Base-by-base conservation (phyloP, 2,797 vertebrate species). In the Silurus aristotelis region DNA sequence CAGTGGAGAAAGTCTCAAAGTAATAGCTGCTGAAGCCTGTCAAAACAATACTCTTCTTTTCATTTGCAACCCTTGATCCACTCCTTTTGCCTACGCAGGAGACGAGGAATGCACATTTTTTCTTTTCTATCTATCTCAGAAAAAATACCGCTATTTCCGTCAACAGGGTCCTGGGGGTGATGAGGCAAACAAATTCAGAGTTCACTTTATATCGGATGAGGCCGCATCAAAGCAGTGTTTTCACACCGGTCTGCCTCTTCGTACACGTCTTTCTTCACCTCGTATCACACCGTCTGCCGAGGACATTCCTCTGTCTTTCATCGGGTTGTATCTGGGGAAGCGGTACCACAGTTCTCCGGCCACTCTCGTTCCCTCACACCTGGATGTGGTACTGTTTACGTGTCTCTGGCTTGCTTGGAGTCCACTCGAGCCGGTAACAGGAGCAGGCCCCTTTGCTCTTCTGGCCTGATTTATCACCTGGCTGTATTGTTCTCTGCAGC, bases 31-130 rank as follows among this genome's bases (percentile, higher is more conserved):
- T 89, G 15, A 73, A 89, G 80, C 89, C 88, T 92, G 89, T 94
- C 91, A 89, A 94, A 94, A 94, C 92, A 94, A 75, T 46, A 88
- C 87, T 84, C 87, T 89, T 89, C 90, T 64, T 91, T 93, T 92
- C 89, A 88, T 80, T 91, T 90, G 86, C 87, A 84, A 82, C 81
- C 86, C 91, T 89, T 92, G 92, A 94, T 93, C 91, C 89, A 88
- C 55, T 66, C 55, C 60, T 88, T 86, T 89, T 38, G 90, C 89
- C 86, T 89, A n/a, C 56, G 66, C 86, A 13, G 66, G 87, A 88
- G 79, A 87, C 9, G 43, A 89, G 90, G 89, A 92, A 93, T 88
- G 91, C 88, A 87, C 87, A 82, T 72, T 82, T 77, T 63, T 82
- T 2, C 61, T 84, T 6, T 25, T 88, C 82, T 12, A 25, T 86